A percentile compares a stretch with the other conserved stretches of the same genome.
phyloP scores from a whole-genome alignment of 2,888 invertebrate species.

The Ligdia adustata region DNA sequence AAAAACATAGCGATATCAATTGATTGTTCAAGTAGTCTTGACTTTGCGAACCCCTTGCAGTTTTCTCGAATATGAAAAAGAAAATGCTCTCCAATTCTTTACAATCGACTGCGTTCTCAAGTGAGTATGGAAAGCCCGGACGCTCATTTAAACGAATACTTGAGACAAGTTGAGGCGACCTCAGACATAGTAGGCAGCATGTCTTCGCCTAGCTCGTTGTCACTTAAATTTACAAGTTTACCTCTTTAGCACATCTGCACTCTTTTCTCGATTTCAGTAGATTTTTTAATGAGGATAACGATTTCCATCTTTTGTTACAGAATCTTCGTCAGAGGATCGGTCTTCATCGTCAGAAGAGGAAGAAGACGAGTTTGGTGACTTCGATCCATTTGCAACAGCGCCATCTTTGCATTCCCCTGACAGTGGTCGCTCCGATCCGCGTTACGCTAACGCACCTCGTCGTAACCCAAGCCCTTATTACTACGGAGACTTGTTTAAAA shows the following conservation, averaged over 20 bases:
- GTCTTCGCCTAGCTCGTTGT: conserved; percentile 57
- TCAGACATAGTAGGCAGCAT: conserved; percentile 51
- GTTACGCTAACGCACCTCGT: conserved; percentile 82
- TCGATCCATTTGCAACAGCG: conserved; percentile 76
- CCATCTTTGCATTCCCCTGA: conserved; percentile 88
- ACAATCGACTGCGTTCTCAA: conserved; percentile 52
- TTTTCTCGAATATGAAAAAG: conserved; percentile 25
- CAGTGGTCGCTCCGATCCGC: conserved; percentile 84
- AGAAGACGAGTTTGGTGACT: conserved; percentile 84
- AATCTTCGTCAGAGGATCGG: conserved; percentile 73
- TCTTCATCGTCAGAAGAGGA: conserved; percentile 83
- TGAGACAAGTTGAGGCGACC: conserved; percentile 47
- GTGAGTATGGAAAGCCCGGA: conserved; percentile 49
- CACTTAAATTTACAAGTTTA: conserved; percentile 42
- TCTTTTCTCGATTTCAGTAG: not conserved
- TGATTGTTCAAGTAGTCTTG: not conserved
- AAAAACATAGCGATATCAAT: not conserved
- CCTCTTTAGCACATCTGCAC: conserved; percentile 24
- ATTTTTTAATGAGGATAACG: not conserved
- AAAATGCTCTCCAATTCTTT: conserved; percentile 37
- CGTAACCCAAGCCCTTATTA: conserved; percentile 93
- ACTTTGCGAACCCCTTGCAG: conserved; percentile 7
- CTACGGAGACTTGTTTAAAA: conserved; percentile 90
- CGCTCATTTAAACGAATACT: conserved; percentile 63
- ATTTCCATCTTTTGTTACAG: conserved; percentile 56